phyloP scores from a whole-genome alignment of 2,797 vertebrate species.

The Acipenser oxyrinchus region DNA sequence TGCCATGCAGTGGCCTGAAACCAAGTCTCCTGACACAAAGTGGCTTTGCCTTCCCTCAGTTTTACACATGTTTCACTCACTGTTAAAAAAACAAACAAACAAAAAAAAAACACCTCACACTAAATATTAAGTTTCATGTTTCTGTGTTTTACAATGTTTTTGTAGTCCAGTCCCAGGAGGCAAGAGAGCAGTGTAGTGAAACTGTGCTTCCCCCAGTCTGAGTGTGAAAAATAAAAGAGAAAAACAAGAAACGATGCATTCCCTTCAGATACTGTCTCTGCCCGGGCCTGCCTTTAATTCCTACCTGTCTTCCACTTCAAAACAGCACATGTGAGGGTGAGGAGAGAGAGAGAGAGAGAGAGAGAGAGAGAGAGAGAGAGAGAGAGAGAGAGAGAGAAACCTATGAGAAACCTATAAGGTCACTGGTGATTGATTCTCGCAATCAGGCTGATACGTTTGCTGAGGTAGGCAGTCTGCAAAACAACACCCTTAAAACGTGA shows the following conservation, averaged over 20 bases:
- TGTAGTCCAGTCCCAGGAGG: background rate
- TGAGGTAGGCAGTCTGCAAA: slow-evolving; percentile 48
- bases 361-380: slow-evolving; percentile 1
- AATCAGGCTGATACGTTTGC: slow-evolving; percentile 53
- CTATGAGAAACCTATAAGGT: slow-evolving; percentile 47
- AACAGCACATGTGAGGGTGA: slow-evolving; percentile 26
- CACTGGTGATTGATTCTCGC: slow-evolving; percentile 56
- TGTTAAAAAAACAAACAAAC: too few species aligned
- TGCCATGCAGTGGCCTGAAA: too few species aligned
- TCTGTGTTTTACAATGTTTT: too few species aligned
- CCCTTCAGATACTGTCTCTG: slow-evolving; percentile 4
- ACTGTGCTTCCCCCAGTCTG: slow-evolving; percentile 19
- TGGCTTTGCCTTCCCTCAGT: too few species aligned
- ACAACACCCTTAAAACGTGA: slow-evolving; percentile 45
- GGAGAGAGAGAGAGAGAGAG: slow-evolving; percentile 6
- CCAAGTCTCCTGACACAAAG: too few species aligned
- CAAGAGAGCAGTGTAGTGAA: slow-evolving; percentile 11
- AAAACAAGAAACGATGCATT: slow-evolving; percentile 17
- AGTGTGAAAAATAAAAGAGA: slow-evolving; percentile 19
- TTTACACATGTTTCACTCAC: too few species aligned
- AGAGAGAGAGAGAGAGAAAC: slow-evolving; percentile 26
- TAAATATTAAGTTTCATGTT: too few species aligned
- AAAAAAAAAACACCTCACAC: too few species aligned
- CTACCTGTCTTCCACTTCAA: slow-evolving; percentile 36
- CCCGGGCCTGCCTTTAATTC: slow-evolving; percentile 29